Evolutionary conservation across 2,888 invertebrate species (phyloP).

Genomic region (Hyppa rectilinea): DNA sequence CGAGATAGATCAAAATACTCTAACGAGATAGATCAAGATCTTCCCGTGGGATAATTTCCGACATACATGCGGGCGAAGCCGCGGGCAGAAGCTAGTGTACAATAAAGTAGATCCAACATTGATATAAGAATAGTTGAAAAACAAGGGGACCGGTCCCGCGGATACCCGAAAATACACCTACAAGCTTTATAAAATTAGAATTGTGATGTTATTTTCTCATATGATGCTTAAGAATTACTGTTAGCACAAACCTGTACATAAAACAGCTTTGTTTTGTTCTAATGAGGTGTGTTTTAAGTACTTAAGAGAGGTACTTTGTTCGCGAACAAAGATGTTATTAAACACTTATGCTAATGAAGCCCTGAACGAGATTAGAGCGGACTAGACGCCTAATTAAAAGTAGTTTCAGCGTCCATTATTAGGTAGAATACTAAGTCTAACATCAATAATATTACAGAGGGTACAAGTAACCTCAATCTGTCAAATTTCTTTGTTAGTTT

Average conservation of each 20-base stretch:
- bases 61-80: no score
- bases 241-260: conserved; percentile 36
- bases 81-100: no score
- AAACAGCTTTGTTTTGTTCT: conserved; percentile 49
- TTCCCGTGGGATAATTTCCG: no score
- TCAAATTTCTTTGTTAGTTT: no score
- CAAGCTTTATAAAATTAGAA: conserved; percentile 52
- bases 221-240: conserved; percentile 36
- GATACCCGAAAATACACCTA: conserved; percentile 65
- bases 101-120: conserved; percentile 48
- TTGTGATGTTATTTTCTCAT: conserved; percentile 52
- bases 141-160: conserved; percentile 59
- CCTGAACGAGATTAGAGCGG: conserved; percentile 54
- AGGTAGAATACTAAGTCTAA: not conserved
- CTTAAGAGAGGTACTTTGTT: conserved; percentile 46
- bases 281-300: conserved; percentile 44
- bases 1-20: no score
- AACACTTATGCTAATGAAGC: conserved; percentile 58
- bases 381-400: conserved; percentile 31
- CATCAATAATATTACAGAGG: no score
- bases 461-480: no score
- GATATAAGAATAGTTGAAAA: conserved; percentile 56
- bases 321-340: conserved; percentile 52
- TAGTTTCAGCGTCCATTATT: conserved; percentile 29
- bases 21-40: no score